Conservation (phyloP, 2,888 invertebrate genomes). For the Cerceris ruficornis region DNA sequence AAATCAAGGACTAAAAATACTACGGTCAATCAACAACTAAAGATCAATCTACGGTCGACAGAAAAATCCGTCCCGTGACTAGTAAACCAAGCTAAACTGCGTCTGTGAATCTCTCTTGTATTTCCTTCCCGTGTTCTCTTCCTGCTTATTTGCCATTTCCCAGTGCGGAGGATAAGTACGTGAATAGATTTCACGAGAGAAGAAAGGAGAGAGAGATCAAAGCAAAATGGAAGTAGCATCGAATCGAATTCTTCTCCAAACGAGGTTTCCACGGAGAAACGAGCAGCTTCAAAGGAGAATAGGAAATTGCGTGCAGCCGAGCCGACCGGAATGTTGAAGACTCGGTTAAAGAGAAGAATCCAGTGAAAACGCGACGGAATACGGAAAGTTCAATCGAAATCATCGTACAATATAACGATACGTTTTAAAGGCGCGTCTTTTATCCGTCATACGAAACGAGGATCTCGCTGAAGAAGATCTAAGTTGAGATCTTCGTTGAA, state of each 20-base stretch:
- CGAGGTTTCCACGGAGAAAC: slow-evolving; percentile 32
- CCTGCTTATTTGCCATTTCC: not conserved
- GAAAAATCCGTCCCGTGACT: no score
- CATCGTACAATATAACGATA: not conserved
- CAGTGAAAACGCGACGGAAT: not conserved
- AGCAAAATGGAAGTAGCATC: slow-evolving; percentile 21
- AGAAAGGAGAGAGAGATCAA: slow-evolving; percentile 26
- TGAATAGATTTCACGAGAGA: slow-evolving; percentile 22
- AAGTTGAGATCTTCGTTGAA: no score
- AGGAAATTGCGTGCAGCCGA: slow-evolving; percentile 30
- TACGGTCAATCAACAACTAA: no score
- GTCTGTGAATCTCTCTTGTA: slow-evolving; percentile 3
- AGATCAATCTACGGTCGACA: no score
- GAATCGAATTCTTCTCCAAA: slow-evolving; percentile 48
- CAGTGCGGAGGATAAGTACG: slow-evolving; percentile 12
- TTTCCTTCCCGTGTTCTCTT: not conserved
- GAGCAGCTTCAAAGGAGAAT: slow-evolving; percentile 45
- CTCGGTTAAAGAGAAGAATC: slow-evolving; percentile 4
- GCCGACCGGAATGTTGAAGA: slow-evolving; percentile 13
- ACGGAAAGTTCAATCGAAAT: not conserved
- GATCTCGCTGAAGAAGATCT: no score
- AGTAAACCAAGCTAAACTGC: no score
- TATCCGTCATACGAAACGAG: no score
- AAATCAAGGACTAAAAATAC: no score
- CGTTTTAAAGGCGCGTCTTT: no score